Percentiles rank a stretch among this genome's conserved stretches.
Conservation (phyloP, 2,888 invertebrate species). For the Idaea straminata region DNA sequence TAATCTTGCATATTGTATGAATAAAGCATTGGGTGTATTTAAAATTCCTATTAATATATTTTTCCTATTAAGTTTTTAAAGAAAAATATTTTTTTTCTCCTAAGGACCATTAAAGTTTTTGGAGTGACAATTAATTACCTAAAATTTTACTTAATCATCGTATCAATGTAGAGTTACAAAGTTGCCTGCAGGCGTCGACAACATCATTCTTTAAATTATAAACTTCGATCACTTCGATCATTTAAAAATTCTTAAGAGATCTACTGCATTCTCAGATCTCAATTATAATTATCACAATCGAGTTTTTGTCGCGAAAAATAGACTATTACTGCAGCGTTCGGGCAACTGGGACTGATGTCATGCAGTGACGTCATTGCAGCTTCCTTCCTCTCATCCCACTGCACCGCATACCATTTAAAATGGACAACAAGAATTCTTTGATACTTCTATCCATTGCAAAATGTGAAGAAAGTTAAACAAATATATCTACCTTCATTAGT, state of each 20-base stretch:
- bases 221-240: neutral
- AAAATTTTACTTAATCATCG: no score
- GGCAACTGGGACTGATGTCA: constrained; percentile 44
- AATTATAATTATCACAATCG: constrained; percentile 1
- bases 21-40: no score
- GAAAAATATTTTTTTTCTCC: no score
- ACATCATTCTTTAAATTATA: no score
- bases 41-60: no score
- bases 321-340: neutral
- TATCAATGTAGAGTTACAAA: no score
- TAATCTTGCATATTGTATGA: no score
- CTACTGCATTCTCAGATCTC: neutral
- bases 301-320: constrained; percentile 2
- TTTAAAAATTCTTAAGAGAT: neutral
- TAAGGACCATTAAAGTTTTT: no score
- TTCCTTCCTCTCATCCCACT: constrained; percentile 50
- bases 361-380: constrained; percentile 52
- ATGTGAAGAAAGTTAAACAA: neutral
- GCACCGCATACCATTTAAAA: constrained; percentile 15
- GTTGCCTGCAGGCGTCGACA: no score
- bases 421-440: constrained; percentile 5
- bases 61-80: no score
- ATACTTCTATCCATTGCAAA: neutral
- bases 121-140: no score
- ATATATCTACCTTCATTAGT: no score